Base-by-base conservation (phyloP, 2,113 vertebrate genomes). In the Mugil cephalus region DNA sequence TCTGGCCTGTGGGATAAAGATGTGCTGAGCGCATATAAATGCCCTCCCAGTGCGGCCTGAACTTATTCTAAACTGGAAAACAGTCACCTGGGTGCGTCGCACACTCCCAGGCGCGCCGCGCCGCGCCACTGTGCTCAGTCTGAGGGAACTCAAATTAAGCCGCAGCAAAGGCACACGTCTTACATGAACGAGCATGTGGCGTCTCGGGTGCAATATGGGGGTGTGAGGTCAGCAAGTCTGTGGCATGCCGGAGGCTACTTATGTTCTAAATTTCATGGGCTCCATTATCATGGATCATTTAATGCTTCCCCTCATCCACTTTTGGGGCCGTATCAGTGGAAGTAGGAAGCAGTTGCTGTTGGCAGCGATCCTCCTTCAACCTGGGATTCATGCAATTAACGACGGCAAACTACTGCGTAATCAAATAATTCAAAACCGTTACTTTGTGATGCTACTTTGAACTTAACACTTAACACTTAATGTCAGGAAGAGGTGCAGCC, bases 1-100 rank as follows among this genome's bases (percentile, higher is more conserved):
- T 94, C 91, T 89, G 66, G 87, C 90, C 91, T 93, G 91, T 84
- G 88, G 89, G 87, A 90, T 89, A 79, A 91, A 93, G 93, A 92
- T 90, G 91, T 87, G 90, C 89, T 91, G 85, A 88, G 63, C 77
- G 52, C 65, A 86, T 89, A 88, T 87, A 86, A 85, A 88, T 82
- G 59, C 64, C 69, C 47, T 77, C 50, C 78, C 65, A 54, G 63
- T 81, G 83, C 60, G 55, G 63, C 34, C 19, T 74, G 68, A 72
- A 85, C n/a, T 36, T 62, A 70, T 47, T 62, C 70, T 54, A 61
- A 79, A 68, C 67, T 68, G 74, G 64, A 61, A 62, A 80, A 52
- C 54, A 74, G 79, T 91, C 83, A 90, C 90, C 88, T 91, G 87
- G 82, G 86, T 75, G 60, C 35, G 8, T 62, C 51, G 2, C 60